Evolutionary conservation across 92 coral and sea anemone species (phyloP).

Genomic region (Porites rus): DNA sequence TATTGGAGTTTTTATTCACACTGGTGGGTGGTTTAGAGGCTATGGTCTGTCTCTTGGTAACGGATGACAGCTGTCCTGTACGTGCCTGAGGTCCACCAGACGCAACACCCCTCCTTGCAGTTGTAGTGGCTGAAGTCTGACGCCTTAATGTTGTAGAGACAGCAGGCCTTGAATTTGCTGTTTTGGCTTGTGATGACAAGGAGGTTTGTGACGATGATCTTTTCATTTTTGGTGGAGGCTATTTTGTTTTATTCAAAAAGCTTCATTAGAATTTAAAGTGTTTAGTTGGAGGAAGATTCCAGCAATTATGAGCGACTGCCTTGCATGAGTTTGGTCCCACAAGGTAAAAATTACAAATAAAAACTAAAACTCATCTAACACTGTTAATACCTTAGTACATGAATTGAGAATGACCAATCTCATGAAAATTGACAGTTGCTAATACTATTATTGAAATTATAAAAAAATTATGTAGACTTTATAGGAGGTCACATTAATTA

Average conservation of each 20-base stretch:
- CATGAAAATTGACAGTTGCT: too few relatives aligned
- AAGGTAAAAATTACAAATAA: too few relatives aligned
- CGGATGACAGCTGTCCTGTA: conserved; percentile 22
- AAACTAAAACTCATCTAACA: too few relatives aligned
- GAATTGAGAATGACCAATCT: too few relatives aligned
- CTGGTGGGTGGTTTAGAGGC: conserved; percentile 47
- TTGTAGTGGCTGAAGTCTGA: conserved; percentile 71
- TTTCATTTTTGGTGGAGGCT: conserved; percentile 62
- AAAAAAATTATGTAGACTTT: too few relatives aligned
- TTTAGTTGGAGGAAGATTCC: too few relatives aligned
- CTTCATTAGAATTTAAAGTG: too few relatives aligned
- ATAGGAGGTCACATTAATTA: too few relatives aligned
- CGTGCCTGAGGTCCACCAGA: conserved; percentile 46
- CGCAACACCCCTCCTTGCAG: conserved; percentile 37
- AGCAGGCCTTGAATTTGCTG: conserved; percentile 31
- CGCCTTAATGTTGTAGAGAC: conserved; percentile 60
- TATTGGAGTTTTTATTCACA: background rate
- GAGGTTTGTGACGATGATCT: conserved; percentile 50
- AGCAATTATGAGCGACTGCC: too few relatives aligned
- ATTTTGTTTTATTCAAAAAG: background rate
- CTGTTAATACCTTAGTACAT: too few relatives aligned
- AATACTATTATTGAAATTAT: too few relatives aligned
- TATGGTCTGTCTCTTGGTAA: conserved; percentile 58
- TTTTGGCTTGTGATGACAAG: conserved; percentile 22
- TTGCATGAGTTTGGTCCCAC: too few relatives aligned